A percentile compares a stretch with the other conserved stretches of the same genome.
These are phyloP conservation scores for Siphlonurus alternatus DNA, from an alignment of 2,888 invertebrate species.

Conservation along the genomic window DNA sequence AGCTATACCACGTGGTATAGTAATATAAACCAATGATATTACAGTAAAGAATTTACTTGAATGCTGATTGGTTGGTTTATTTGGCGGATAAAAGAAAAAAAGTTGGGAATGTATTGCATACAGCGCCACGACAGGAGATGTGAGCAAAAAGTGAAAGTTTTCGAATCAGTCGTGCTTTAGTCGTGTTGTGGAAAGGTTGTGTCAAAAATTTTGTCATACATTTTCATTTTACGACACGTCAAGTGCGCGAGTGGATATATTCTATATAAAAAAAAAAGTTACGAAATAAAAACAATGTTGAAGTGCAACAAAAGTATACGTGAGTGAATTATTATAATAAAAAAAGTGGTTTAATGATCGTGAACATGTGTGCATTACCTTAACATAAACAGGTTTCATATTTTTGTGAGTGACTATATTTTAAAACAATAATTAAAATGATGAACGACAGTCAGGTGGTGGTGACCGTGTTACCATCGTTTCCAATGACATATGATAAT, in stretches of 20 bases:
- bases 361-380: conserved; percentile 3
- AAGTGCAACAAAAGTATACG: background rate
- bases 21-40: background rate
- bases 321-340: too few species aligned
- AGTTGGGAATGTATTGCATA: background rate
- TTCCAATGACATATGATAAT: background rate
- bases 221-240: background rate
- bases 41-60: background rate
- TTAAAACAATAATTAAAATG: background rate
- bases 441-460: conserved; percentile 33
- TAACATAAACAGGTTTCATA: background rate
- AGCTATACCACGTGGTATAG: background rate
- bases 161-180: background rate
- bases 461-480: conserved; percentile 38
- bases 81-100: background rate
- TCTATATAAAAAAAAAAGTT: too few species aligned
- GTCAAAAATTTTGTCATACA: background rate
- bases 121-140: background rate
- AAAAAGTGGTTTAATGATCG: background rate
- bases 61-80: background rate
- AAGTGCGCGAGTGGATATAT: background rate
- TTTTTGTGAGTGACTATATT: background rate
- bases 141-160: background rate
- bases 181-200: background rate
- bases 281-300: background rate